Percentiles rank a stretch among this genome's conserved stretches.
phyloP scores from a whole-genome alignment of 2,113 vertebrate genomes.

The Phaethornis superciliosus region DNA sequence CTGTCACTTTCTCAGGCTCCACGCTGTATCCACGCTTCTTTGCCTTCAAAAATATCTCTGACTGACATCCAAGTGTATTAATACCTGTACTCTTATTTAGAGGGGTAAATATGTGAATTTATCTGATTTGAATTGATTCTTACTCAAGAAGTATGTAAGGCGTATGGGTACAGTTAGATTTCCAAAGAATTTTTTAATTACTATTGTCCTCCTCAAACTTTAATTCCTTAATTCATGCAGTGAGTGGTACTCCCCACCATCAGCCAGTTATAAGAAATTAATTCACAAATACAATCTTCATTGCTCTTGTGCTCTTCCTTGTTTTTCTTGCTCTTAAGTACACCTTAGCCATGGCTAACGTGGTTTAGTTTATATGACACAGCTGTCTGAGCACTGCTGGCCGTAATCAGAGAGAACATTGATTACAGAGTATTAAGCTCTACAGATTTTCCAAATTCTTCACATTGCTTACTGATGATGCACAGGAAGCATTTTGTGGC shows the following conservation, averaged over 20 bases:
- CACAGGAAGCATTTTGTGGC: not conserved
- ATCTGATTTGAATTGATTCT: not conserved
- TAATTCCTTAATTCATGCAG: not conserved
- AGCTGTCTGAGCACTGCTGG: not conserved
- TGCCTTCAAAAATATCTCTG: not conserved
- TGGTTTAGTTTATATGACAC: not conserved
- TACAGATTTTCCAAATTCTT: not conserved
- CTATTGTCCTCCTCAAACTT: not conserved
- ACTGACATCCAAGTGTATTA: not conserved
- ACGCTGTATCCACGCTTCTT: not conserved
- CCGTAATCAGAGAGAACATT: not conserved
- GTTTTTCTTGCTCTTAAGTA: slow-evolving; percentile 22
- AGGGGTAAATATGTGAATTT: not conserved
- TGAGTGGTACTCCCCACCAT: not conserved
- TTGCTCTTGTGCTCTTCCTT: not conserved
- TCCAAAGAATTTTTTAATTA: not conserved
- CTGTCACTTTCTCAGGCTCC: not conserved
- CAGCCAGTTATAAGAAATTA: not conserved
- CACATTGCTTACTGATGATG: not conserved
- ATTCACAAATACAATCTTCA: not conserved
- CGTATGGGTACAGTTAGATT: not conserved
- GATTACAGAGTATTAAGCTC: not conserved
- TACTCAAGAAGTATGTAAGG: not conserved
- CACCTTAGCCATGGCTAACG: not conserved
- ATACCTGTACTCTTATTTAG: not conserved